A percentile compares a stretch with the other conserved stretches of the same genome.
Conservation (phyloP, 1,140 invertebrate genomes). For the Drosophila novamexicana region DNA sequence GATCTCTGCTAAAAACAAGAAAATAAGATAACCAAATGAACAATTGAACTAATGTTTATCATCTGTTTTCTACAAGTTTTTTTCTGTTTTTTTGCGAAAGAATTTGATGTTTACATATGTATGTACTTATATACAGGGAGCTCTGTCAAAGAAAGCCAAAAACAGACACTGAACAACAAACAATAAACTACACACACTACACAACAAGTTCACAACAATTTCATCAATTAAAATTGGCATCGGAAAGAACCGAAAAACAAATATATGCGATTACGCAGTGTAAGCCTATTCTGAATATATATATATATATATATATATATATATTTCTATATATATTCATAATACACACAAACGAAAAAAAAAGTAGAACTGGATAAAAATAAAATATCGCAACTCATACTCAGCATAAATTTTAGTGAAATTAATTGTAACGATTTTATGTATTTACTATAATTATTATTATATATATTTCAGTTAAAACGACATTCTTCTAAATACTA, state of each 20-base stretch:
- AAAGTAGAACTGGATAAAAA: background rate
- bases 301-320: conserved; percentile 8
- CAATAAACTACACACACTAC: conserved; percentile 48
- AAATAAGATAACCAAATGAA: conserved; percentile 7
- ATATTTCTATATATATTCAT: background rate
- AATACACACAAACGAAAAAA: background rate
- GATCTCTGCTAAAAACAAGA: conserved; percentile 4
- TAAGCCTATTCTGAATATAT: background rate
- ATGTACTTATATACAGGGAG: conserved; percentile 67
- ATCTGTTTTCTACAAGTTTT: conserved; percentile 69
- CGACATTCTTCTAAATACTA: conserved; percentile 25
- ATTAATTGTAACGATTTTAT: conserved; percentile 23
- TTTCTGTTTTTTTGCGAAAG: conserved; percentile 61
- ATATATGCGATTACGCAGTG: background rate
- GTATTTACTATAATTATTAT: conserved; percentile 16
- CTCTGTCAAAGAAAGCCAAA: conserved; percentile 72
- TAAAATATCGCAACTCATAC: background rate
- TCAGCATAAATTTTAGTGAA: conserved; percentile 10
- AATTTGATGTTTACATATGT: conserved; percentile 49
- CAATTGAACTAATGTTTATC: conserved; percentile 79
- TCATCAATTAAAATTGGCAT: conserved; percentile 60
- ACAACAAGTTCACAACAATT: conserved; percentile 50
- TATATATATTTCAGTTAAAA: background rate
- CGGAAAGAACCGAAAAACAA: conserved; percentile 18
- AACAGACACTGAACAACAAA: conserved; percentile 48